Evolutionary conservation across 2,888 invertebrate species (phyloP).

Genomic region (Melieria omissa): DNA sequence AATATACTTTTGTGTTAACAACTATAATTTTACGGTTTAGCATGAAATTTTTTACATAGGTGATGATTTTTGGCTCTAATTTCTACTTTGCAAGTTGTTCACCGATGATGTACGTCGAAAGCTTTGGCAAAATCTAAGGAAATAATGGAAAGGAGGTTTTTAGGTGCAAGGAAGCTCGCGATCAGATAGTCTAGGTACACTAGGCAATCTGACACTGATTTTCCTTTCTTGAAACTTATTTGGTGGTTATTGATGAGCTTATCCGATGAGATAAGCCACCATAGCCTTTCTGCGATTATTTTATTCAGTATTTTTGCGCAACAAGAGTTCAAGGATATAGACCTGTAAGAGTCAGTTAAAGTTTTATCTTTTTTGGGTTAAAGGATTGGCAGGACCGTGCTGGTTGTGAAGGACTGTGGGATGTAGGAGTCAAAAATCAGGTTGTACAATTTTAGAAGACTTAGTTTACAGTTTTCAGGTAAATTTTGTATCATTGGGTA

Average conservation of each 20-base stretch:
- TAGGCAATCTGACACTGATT: slow-evolving; percentile 30
- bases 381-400: slow-evolving; percentile 2
- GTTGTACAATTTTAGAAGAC: slow-evolving; percentile 11
- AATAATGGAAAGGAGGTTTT: slow-evolving; percentile 16
- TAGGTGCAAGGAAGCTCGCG: not conserved
- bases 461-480: slow-evolving; percentile 2
- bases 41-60: slow-evolving; percentile 11
- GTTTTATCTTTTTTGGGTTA: slow-evolving; percentile 12
- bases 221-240: too few species aligned
- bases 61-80: too few species aligned
- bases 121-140: slow-evolving; percentile 32
- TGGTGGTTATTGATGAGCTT: slow-evolving; percentile 29
- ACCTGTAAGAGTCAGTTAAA: slow-evolving; percentile 12
- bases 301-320: slow-evolving; percentile 17
- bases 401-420: slow-evolving; percentile 28
- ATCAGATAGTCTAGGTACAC: slow-evolving; percentile 27
- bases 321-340: slow-evolving; percentile 16
- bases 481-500: slow-evolving; percentile 12
- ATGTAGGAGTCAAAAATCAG: slow-evolving; percentile 9
- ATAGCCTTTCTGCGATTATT: slow-evolving; percentile 23
- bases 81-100: slow-evolving; percentile 17
- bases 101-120: slow-evolving; percentile 21
- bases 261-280: slow-evolving; percentile 25
- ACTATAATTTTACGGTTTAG: slow-evolving; percentile 11
- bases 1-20: not conserved